phyloP scores from a whole-genome alignment of 1,140 invertebrate genomes.

The Heliothis virescens region DNA sequence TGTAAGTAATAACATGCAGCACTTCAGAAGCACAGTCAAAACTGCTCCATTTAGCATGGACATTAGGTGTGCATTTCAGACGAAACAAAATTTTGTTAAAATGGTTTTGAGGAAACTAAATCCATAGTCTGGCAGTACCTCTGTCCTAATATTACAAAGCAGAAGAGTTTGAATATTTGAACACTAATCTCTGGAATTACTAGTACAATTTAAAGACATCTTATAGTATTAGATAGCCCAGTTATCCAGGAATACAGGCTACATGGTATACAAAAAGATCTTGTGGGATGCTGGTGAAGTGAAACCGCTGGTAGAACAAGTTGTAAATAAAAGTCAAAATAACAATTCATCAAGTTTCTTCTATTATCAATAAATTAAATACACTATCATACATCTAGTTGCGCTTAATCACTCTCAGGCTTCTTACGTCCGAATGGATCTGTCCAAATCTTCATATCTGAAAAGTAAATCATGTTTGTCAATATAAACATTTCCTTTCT shows the following conservation, averaged over 20 bases:
- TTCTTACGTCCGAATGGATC: constrained; percentile 89
- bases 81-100: too few relatives aligned
- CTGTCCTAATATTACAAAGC: too few relatives aligned
- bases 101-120: neutral
- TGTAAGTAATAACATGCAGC: too few relatives aligned
- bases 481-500: too few relatives aligned
- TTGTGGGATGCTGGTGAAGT: neutral
- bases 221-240: neutral
- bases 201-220: too few relatives aligned
- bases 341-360: constrained; percentile 39
- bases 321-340: constrained; percentile 11
- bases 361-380: constrained; percentile 25
- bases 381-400: constrained; percentile 44
- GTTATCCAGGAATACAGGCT: neutral
- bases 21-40: too few relatives aligned
- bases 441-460: constrained; percentile 91
- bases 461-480: constrained; percentile 70
- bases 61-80: too few relatives aligned
- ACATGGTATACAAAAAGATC: neutral
- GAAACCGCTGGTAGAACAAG: too few relatives aligned
- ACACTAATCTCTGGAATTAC: too few relatives aligned
- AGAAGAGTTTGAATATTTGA: too few relatives aligned
- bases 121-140: neutral
- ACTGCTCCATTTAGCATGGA: too few relatives aligned
- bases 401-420: constrained; percentile 64